Conservation (phyloP, 2,797 vertebrate species). For the Oreochromis mossambicus region DNA sequence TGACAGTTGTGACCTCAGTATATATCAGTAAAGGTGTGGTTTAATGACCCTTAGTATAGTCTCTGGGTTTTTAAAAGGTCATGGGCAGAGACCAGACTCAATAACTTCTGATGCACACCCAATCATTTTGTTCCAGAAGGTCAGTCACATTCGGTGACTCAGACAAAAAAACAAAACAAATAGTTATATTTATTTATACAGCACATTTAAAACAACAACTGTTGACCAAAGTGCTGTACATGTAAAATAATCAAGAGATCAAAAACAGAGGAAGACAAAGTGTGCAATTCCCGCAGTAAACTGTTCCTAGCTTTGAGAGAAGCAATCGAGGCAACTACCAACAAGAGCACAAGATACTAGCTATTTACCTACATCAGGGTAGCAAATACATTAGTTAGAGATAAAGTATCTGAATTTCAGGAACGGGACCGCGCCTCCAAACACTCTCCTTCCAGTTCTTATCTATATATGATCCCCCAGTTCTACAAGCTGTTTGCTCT, state of each 20-base stretch:
- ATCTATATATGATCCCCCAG: no score
- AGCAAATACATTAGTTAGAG: no score
- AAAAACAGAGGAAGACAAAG: no score
- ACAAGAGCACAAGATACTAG: no score
- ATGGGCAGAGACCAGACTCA: background rate
- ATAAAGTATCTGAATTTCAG: no score
- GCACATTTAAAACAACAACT: background rate
- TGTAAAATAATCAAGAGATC: background rate
- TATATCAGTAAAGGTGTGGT: background rate
- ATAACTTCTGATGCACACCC: background rate
- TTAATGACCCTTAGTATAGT: background rate
- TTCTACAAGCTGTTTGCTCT: no score
- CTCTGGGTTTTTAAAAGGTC: background rate
- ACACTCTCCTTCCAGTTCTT: no score
- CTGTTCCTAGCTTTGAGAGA: no score
- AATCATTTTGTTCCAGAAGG: background rate
- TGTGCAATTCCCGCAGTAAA: background rate
- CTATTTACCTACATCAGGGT: no score
- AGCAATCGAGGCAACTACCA: no score
- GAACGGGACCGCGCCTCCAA: no score
- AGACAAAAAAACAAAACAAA: background rate
- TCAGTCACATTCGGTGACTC: rapidly evolving
- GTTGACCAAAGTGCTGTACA: background rate
- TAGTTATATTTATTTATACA: background rate
- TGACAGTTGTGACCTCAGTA: background rate